Evolutionary conservation across 2,888 invertebrate genomes (phyloP).

Genomic region (Nemapogon koenigi): DNA sequence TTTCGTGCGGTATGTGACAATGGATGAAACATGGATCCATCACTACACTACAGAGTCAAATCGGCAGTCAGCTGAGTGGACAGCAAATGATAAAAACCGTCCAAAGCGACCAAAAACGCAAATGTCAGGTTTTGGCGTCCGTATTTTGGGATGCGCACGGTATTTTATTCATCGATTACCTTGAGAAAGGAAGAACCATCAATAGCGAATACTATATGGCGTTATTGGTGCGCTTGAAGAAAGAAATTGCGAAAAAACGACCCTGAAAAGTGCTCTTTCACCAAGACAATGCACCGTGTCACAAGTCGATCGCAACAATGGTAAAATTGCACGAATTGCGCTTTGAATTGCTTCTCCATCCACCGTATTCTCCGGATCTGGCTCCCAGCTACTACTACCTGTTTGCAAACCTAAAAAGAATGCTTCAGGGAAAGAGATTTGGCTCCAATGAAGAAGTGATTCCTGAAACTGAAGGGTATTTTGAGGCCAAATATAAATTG

Average conservation of each 20-base stretch:
- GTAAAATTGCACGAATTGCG: constrained; percentile 9
- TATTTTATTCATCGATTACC: constrained; percentile 10
- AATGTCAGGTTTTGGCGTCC: constrained; percentile 1
- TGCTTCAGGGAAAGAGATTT: constrained; percentile 6
- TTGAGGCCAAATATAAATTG: too few relatives aligned
- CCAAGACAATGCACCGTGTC: constrained; percentile 17
- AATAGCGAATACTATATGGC: constrained; percentile 9
- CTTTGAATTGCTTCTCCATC: constrained; percentile 8
- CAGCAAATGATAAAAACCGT: too few relatives aligned
- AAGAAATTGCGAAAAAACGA: constrained; percentile 13
- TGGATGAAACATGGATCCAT: too few relatives aligned
- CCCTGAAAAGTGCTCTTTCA: constrained; percentile 18
- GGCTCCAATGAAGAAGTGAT: constrained; percentile 9
- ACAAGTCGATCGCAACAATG: constrained; percentile 9
- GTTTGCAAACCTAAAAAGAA: constrained; percentile 10
- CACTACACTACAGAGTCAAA: too few relatives aligned
- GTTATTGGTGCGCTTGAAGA: constrained; percentile 3
- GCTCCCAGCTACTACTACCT: constrained; percentile 1
- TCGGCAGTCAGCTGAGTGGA: too few relatives aligned
- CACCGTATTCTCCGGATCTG: constrained; percentile 4
- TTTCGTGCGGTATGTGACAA: too few relatives aligned
- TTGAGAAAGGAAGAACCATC: constrained; percentile 10
- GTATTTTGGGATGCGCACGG: constrained; percentile 10
- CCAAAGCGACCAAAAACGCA: too few relatives aligned
- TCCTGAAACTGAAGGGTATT: too few relatives aligned